Evolutionary conservation across 2,113 vertebrate genomes (phyloP).

Genomic region (Platysternon megacephalum): DNA sequence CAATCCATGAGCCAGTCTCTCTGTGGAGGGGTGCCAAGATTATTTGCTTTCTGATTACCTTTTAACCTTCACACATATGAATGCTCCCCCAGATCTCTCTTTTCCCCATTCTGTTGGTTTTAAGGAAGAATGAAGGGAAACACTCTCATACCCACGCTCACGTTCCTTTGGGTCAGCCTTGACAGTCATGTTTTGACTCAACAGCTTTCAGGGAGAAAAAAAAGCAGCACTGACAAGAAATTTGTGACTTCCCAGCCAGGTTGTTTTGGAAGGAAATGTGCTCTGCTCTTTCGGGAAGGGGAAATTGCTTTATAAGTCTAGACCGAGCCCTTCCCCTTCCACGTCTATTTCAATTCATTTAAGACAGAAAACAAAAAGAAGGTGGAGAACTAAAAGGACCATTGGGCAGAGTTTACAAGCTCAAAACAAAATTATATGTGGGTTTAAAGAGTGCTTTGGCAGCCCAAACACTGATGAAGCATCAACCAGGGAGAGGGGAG

Average conservation of each 20-base stretch:
- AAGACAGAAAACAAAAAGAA: conserved; percentile 61
- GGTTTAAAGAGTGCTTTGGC: not conserved
- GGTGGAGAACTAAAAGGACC: conserved; percentile 20
- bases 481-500: conserved; percentile 5
- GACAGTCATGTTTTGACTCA: conserved; percentile 56
- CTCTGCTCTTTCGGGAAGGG: conserved; percentile 62
- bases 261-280: conserved; percentile 63
- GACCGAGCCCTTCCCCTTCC: conserved; percentile 63
- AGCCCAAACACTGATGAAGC: fast-evolving
- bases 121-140: not conserved
- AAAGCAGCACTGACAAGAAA: conserved; percentile 43
- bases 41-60: conserved; percentile 32
- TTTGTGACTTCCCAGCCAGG: conserved; percentile 26
- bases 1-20: conserved; percentile 47
- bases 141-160: not conserved
- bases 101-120: not conserved
- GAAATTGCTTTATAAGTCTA: conserved; percentile 70
- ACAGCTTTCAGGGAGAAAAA: conserved; percentile 33
- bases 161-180: conserved; percentile 21
- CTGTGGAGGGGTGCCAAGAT: conserved; percentile 11
- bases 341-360: conserved; percentile 36
- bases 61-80: conserved; percentile 24
- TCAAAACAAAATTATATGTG: not conserved
- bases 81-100: conserved; percentile 35
- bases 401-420: conserved; percentile 38